A percentile compares a stretch with the other conserved stretches of the same genome.
Conservation (phyloP, 1,140 invertebrate species). For the Drosophila serrata region DNA sequence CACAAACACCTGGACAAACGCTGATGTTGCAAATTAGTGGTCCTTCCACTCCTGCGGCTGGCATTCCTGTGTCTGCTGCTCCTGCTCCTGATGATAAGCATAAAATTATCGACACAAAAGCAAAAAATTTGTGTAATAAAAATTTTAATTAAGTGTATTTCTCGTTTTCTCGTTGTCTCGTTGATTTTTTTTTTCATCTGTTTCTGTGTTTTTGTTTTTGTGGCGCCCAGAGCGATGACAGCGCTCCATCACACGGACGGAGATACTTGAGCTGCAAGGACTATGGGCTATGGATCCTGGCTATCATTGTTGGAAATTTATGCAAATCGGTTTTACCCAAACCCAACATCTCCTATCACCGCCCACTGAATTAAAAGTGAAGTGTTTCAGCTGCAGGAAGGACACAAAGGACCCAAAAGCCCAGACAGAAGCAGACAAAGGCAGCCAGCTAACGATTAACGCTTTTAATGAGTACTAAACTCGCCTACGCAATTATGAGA, state of each 20-base stretch:
- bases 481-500: constrained; percentile 80
- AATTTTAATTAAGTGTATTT: constrained; percentile 44
- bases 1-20: constrained; percentile 9
- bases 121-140: constrained; percentile 75
- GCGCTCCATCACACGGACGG: constrained; percentile 51
- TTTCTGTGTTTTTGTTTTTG: background rate
- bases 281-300: constrained; percentile 12
- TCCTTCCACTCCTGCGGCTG: too few species aligned
- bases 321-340: constrained; percentile 71
- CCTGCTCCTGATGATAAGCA: constrained; percentile 83
- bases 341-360: constrained; percentile 5
- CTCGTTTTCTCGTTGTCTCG: constrained; percentile 1
- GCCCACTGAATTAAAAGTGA: constrained; percentile 68
- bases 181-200: background rate
- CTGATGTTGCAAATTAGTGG: constrained; percentile 74
- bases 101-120: constrained; percentile 81
- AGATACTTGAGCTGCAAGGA: constrained; percentile 9
- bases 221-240: constrained; percentile 52
- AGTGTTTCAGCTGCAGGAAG: constrained; percentile 65
- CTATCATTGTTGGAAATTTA: constrained; percentile 77
- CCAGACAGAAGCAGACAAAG: constrained; percentile 53
- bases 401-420: constrained; percentile 25
- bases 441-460: constrained; percentile 63
- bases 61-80: too few species aligned
- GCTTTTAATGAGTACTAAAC: constrained; percentile 80